Base-by-base conservation (phyloP, 2,888 invertebrate species). In the Mallateleia sp. region DNA sequence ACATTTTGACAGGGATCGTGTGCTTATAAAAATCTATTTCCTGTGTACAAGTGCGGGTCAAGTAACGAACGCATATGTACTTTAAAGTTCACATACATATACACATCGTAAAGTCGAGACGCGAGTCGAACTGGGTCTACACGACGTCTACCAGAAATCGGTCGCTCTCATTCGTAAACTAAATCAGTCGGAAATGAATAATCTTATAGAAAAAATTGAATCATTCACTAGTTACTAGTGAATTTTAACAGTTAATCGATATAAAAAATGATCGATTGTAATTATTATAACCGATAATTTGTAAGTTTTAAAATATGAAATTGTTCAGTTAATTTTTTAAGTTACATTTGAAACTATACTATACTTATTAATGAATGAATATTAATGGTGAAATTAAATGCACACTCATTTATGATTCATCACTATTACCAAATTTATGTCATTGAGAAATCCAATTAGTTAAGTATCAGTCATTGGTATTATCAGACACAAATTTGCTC, bases 21-120 rank as follows among this genome's bases (percentile, higher is more conserved):
- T 88, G 87, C 80, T 86, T 84, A 87, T 87, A 84, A 87, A 87
- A 87, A 84, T 87, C 81, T 84, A 81, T 84, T 75, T 80, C 74
- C 77, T 80, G 87, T 84, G 60, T 72, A 69, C 72, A 75, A 80
- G 77, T 75, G 83, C 71, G 58, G 60, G 18, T 74, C 67, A 64
- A 80, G 75, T 56, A 84, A 77, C 66, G 64, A 88, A 83, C 81
- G 75, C 47, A 56, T 74, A 50, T 83, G 56, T 47, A 74, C 18
- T 78, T 72, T 81, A n/a, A 47, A 77, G 14, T 67, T 77, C 34
- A 64, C 62, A 72, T 78, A 72, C 67, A 87, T 74, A 42, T 66
- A 80, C 72, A 60, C 67, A 83, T 67, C 34, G 58, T 66, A 82
- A 69, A 47, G 75, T 28, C 28, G 62, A 66, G 66, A 75, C 38